Percentiles rank a stretch among this genome's conserved stretches.
These are phyloP conservation scores for Nemoura dubitans DNA, from an alignment of 2,888 invertebrate genomes.

Conservation along the genomic window DNA sequence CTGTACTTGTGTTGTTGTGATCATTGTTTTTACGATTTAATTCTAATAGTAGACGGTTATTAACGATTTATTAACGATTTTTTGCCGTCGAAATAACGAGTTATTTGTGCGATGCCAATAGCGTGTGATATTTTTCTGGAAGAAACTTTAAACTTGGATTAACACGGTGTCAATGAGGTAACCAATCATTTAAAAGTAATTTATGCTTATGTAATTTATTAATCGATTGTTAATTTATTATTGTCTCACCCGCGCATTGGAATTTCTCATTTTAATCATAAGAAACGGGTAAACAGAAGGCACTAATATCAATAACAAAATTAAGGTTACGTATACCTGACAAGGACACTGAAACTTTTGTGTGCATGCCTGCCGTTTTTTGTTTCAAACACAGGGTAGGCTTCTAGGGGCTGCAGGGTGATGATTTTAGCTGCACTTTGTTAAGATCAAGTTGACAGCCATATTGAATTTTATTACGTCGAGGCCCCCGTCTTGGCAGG, in stretches of 20 bases:
- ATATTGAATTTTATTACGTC: conserved; percentile 47
- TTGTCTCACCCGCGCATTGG: neutral
- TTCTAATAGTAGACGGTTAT: neutral
- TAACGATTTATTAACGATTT: neutral
- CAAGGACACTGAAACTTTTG: neutral
- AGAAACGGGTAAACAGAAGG: neutral
- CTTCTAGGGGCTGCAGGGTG: neutral
- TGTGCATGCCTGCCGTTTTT: neutral
- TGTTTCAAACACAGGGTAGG: neutral
- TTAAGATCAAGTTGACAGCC: conserved; percentile 42
- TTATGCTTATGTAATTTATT: neutral
- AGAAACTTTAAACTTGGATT: neutral
- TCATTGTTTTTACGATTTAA: neutral
- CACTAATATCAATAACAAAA: neutral
- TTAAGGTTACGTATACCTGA: neutral
- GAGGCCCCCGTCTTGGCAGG: conserved; percentile 45
- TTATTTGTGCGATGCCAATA: neutral
- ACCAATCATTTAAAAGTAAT: neutral
- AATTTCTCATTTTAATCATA: neutral
- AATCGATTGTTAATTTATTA: neutral
- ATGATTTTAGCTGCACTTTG: neutral
- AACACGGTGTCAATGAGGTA: neutral
- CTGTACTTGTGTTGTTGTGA: neutral
- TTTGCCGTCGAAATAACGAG: neutral
- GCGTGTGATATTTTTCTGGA: neutral